A percentile compares a stretch with the other conserved stretches of the same genome.
Conservation (phyloP, 1,140 invertebrate species). For the Camponotus floridanus region DNA sequence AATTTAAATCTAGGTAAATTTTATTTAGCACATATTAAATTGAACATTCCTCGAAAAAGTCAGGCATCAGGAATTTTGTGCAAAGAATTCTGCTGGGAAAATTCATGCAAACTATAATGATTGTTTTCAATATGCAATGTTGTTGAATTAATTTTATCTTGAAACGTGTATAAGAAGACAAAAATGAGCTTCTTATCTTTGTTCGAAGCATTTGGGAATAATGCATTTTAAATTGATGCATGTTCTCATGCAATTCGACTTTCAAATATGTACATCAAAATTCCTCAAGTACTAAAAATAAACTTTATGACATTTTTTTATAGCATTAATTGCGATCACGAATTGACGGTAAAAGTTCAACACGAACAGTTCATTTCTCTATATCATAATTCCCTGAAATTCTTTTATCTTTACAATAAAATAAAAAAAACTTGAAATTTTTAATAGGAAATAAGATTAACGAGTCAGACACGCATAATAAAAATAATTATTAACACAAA, state of each 20-base stretch:
- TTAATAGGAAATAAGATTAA: background rate
- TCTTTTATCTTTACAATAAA: background rate
- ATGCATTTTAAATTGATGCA: constrained; percentile 8
- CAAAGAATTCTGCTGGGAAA: background rate
- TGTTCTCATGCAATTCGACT: background rate
- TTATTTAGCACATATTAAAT: background rate
- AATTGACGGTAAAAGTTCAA: background rate
- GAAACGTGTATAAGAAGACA: background rate
- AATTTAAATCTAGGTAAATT: background rate
- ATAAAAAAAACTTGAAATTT: background rate
- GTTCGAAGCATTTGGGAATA: background rate
- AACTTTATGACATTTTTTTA: background rate
- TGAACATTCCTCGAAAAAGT: background rate
- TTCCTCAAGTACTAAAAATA: background rate
- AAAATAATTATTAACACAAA: background rate
- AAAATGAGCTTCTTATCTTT: constrained; percentile 24
- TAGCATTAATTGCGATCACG: background rate
- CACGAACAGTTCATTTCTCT: background rate
- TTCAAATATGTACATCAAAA: background rate
- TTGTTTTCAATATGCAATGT: background rate
- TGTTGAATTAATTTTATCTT: constrained; percentile 35
- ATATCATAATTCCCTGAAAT: background rate
- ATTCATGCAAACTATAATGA: background rate
- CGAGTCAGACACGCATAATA: background rate
- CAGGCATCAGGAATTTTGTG: no score